These are phyloP conservation scores for Tenebrosternarchus preto DNA, from an alignment of 2,113 vertebrate genomes.

Conservation along the genomic window DNA sequence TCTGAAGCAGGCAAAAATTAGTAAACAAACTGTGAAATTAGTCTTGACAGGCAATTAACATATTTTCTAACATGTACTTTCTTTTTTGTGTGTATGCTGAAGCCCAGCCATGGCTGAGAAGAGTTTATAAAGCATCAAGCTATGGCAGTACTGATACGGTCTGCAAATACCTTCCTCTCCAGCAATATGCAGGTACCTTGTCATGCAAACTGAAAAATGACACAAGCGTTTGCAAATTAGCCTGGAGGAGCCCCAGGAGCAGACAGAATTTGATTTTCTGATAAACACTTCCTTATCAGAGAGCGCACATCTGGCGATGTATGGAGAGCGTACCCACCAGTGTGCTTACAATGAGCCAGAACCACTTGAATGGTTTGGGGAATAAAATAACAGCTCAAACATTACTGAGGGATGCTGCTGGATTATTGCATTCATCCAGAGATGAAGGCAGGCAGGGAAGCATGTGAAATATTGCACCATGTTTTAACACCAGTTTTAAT, in stretches of 20 bases:
- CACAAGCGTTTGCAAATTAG: conserved; percentile 35
- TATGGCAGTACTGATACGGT: not conserved
- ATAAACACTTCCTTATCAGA: conserved; percentile 31
- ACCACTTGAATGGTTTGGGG: conserved; percentile 12
- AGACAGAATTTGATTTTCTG: conserved; percentile 30
- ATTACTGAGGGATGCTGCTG: conserved; percentile 21
- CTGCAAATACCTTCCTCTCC: not conserved
- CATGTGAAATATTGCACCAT: not conserved
- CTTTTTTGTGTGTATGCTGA: no score
- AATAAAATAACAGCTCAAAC: conserved; percentile 37
- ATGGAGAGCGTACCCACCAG: not conserved
- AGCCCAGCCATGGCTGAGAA: not conserved
- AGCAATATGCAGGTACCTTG: not conserved
- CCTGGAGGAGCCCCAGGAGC: not conserved
- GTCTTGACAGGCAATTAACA: no score
- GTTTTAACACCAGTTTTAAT: not conserved
- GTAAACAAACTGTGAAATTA: no score
- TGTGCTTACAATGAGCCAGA: conserved; percentile 25
- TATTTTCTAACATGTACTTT: no score
- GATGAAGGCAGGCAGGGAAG: not conserved
- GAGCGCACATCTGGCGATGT: conserved; percentile 24
- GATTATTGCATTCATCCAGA: not conserved
- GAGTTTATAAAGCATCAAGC: not conserved
- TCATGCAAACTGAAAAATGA: conserved; percentile 23
- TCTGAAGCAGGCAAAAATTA: no score